These are phyloP conservation scores for Keiferia lycopersicella DNA, from an alignment of 2,888 invertebrate species.

Conservation along the genomic window DNA sequence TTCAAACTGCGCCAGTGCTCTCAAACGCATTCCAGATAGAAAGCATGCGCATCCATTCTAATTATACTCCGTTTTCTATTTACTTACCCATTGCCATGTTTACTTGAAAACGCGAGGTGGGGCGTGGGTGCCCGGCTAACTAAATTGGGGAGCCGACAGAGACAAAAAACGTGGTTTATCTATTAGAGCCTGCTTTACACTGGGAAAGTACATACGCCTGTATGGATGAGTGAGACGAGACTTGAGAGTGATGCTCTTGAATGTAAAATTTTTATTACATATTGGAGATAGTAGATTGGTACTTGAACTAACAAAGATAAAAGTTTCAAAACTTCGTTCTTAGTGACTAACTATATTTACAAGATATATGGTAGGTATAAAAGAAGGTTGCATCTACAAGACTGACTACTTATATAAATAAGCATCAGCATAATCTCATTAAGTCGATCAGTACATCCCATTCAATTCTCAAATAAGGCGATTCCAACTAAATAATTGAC, in stretches of 20 bases:
- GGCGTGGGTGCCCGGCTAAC: conserved; percentile 73
- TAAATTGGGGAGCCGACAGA: conserved; percentile 75
- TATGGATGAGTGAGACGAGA: background rate
- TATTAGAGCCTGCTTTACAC: conserved; percentile 35
- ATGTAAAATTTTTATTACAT: background rate
- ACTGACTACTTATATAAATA: no score
- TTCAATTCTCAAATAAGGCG: conserved; percentile 4
- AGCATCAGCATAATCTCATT: conserved; percentile 10
- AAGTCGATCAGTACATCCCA: background rate
- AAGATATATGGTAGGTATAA: no score
- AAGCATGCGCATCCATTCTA: conserved; percentile 71
- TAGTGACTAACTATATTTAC: no score
- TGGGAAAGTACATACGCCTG: background rate
- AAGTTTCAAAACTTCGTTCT: background rate
- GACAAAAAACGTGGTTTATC: conserved; percentile 62
- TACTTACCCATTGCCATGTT: conserved; percentile 72
- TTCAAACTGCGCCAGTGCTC: conserved; percentile 10
- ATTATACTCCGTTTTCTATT: conserved; percentile 78
- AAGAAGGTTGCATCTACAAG: no score
- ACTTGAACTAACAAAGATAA: background rate
- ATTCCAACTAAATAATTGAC: conserved; percentile 1
- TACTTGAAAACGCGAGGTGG: conserved; percentile 74
- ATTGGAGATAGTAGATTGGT: background rate
- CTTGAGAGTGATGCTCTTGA: background rate
- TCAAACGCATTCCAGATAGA: conserved; percentile 41